A percentile compares a stretch with the other conserved stretches of the same genome.
These are phyloP conservation scores for Uloborus diversus DNA, from an alignment of 1,140 invertebrate genomes.

Conservation along the genomic window DNA sequence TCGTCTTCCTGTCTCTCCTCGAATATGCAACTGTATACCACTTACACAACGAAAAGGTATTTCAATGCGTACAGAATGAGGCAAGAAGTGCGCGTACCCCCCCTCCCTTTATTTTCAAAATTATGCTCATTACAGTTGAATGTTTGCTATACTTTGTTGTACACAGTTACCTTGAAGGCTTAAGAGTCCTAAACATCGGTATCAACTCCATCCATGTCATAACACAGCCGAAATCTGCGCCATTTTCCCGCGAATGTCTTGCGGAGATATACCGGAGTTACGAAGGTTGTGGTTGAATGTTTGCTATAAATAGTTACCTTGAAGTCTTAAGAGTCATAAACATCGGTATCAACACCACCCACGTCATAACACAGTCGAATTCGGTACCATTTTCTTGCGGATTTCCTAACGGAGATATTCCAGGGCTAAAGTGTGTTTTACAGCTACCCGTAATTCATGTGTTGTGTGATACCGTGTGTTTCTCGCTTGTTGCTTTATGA, in stretches of 20 bases:
- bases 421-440: too few species aligned
- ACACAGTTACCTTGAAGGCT: background rate
- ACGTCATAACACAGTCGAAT: too few species aligned
- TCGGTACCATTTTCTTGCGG: too few species aligned
- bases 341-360: too few species aligned
- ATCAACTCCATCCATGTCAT: background rate
- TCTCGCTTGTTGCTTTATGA: too few species aligned
- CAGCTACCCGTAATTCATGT: too few species aligned
- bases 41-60: conserved; percentile 16
- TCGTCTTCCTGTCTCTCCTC: conserved; percentile 45
- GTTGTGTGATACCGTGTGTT: too few species aligned
- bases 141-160: background rate
- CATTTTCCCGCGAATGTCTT: background rate
- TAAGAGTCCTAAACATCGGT: background rate
- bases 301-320: too few species aligned
- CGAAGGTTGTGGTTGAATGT: too few species aligned
- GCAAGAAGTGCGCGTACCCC: background rate
- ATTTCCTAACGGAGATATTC: too few species aligned
- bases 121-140: background rate
- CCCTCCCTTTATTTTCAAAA: background rate
- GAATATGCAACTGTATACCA: conserved; percentile 42
- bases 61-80: background rate
- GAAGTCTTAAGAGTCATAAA: too few species aligned
- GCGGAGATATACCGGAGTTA: too few species aligned
- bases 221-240: background rate